These are phyloP conservation scores for Alauda arvensis DNA, from an alignment of 2,797 vertebrate species.

Conservation along the genomic window DNA sequence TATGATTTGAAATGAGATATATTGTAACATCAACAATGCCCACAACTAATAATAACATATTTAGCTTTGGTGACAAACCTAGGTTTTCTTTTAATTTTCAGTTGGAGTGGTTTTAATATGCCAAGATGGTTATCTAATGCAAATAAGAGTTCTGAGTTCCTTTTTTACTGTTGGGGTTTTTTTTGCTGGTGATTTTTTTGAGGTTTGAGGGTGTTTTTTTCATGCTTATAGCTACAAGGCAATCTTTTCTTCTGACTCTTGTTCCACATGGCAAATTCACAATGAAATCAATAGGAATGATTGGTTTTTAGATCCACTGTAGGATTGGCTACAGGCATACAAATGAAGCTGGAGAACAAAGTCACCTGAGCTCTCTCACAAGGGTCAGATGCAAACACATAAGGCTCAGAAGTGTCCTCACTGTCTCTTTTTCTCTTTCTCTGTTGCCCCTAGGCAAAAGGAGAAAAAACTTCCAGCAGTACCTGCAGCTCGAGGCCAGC, in stretches of 20 bases:
- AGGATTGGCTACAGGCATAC: neutral
- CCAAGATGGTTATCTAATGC: neutral
- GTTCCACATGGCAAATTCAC: constrained; percentile 30
- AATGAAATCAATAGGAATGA: constrained; percentile 36
- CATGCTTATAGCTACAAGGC: neutral
- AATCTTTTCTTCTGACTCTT: neutral
- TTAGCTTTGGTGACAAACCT: neutral
- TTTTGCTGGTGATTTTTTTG: neutral
- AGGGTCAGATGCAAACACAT: neutral
- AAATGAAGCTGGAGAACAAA: constrained; percentile 17
- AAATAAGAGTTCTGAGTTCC: neutral
- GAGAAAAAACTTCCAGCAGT: neutral
- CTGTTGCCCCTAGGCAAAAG: neutral
- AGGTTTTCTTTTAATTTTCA: constrained; percentile 2
- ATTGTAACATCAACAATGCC: neutral
- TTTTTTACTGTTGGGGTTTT: neutral
- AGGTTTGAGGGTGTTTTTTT: neutral
- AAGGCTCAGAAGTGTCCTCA: neutral
- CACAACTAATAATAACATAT: neutral
- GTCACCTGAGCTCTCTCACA: neutral
- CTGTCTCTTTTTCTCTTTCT: neutral
- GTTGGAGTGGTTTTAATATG: neutral
- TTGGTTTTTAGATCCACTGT: constrained; percentile 7
- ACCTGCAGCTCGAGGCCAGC: neutral
- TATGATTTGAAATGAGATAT: constrained; percentile 26